These are phyloP conservation scores for Pseudorasbora parva DNA, from an alignment of 2,113 vertebrate genomes.

Conservation along the genomic window DNA sequence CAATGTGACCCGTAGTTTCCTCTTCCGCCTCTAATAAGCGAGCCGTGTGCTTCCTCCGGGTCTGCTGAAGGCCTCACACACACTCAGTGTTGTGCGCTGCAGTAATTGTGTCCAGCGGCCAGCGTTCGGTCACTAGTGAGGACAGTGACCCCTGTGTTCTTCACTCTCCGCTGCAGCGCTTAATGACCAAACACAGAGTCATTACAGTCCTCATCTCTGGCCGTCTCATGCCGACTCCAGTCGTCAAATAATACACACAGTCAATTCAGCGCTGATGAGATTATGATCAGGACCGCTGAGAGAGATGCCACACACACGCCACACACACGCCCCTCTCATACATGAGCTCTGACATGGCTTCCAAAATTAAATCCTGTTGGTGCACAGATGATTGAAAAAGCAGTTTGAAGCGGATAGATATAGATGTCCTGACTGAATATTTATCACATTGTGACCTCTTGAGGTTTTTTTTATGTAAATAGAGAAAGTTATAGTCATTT, in stretches of 20 bases:
- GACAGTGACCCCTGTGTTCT: conserved; percentile 33
- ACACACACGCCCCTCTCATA: not conserved
- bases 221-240: not conserved
- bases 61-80: not conserved
- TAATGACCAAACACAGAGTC: conserved; percentile 33
- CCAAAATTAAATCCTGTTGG: too few species aligned
- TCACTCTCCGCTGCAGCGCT: conserved; percentile 32
- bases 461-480: too few species aligned
- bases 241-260: not conserved
- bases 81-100: not conserved
- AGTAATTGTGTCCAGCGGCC: conserved; percentile 6
- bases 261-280: not conserved
- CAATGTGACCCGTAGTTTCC: not conserved
- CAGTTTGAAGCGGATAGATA: too few species aligned
- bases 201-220: not conserved
- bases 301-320: not conserved
- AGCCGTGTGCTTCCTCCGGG: not conserved
- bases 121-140: conserved; percentile 10
- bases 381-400: too few species aligned
- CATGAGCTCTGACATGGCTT: too few species aligned
- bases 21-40: not conserved
- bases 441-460: too few species aligned
- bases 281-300: not conserved
- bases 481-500: too few species aligned
- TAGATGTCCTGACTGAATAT: too few species aligned